A percentile compares a stretch with the other conserved stretches of the same genome.
Conservation (phyloP, 2,113 vertebrate genomes). For the Amblyornis subalaris region DNA sequence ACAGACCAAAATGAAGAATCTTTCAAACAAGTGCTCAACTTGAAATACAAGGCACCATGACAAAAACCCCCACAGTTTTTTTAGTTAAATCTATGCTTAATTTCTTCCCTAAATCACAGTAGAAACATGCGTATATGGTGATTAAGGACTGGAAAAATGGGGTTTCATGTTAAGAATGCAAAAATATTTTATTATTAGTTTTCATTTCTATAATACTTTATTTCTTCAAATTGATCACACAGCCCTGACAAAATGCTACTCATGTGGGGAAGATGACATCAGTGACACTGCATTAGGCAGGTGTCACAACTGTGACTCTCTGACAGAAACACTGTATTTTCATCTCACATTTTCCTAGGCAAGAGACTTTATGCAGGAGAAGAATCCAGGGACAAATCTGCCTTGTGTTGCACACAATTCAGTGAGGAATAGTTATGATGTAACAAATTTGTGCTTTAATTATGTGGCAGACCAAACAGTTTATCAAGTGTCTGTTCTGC, state of each 20-base stretch:
- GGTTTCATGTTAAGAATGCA: not conserved
- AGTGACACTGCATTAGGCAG: not conserved
- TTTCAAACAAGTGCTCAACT: not conserved
- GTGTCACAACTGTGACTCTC: not conserved
- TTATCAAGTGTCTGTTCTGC: not conserved
- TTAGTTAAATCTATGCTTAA: not conserved
- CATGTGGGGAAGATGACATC: not conserved
- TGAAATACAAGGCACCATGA: not conserved
- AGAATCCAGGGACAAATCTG: not conserved
- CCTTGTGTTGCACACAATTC: not conserved
- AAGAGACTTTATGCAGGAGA: not conserved
- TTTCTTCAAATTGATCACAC: not conserved
- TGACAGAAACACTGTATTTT: not conserved
- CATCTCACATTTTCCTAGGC: not conserved
- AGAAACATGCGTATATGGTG: not conserved
- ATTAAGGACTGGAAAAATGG: not conserved
- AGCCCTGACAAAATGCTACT: not conserved
- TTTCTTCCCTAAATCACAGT: not conserved
- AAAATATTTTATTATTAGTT: not conserved
- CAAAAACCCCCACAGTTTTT: not conserved
- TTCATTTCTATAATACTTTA: not conserved
- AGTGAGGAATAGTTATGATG: not conserved
- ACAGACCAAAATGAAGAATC: not conserved
- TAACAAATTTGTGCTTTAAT: not conserved
- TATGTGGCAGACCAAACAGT: not conserved